Evolutionary conservation across 2,797 vertebrate species (phyloP), one percentile per base, ranked within the genome.

Genomic region (Toxotes lorentzi): DNA sequence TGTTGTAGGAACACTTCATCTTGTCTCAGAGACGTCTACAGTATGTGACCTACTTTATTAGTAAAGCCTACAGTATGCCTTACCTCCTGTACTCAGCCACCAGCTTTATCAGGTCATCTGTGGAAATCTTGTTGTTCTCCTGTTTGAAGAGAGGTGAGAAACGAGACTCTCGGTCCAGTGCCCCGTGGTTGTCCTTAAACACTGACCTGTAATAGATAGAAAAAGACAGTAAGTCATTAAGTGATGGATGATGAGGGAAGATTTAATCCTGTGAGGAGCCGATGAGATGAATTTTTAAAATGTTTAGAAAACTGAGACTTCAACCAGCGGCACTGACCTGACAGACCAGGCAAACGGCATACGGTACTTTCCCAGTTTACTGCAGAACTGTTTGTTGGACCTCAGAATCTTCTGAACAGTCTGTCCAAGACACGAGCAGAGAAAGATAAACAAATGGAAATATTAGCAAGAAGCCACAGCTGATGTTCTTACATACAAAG

Each of bases 271-370:
- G 21, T 34, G 19, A 56, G 16, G 35, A 63, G 21, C 17, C 1
- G 19, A 11, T 19, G 14, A 38, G 7, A 35, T 19, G 27, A 10
- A 32, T 4, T 3, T 78, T 60, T 8, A 27, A 70, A 58, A 43
- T 50, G 19, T 60, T 77, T 47, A 54, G 27, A 69, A 63, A 65
- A 40, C 4, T 17, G 11, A 77, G 32, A 1, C 23, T 76, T 51
- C 12, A 54, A n/a, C 4, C 7, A 19, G 21, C n/a, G 2, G 14
- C 16, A 93, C 96, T 79, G 92, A 99, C 98, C 98, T 97, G 79
- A 98, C 92, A 0, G 97, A 96, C 98, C 98, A 99, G 30, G 98
- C 98, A 73, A 99, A 99, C 0, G 98, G 98, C 98, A 99, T 99
- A 2, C 95, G 96, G 86, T 99, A 99, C 86, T 97, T 99, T 21